A percentile compares a stretch with the other conserved stretches of the same genome.
Evolutionary conservation across 2,797 vertebrate species (phyloP).

Genomic region (Lycodopsis pacificus): DNA sequence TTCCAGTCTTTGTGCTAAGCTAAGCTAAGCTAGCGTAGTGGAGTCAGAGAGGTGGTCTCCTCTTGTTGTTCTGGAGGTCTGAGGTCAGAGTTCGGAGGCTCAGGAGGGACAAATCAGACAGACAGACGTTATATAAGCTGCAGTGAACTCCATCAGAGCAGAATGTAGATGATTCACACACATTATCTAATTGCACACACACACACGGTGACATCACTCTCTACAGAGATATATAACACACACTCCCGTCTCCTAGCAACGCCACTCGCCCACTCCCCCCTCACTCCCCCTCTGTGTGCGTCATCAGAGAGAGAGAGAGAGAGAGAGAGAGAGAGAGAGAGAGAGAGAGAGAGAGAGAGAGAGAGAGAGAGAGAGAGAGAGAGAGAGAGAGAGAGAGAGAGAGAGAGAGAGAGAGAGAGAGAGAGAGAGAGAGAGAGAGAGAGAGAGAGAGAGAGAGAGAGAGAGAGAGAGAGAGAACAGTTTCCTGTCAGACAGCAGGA

Average conservation of each 20-base stretch:
- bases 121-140: slow-evolving; percentile 69
- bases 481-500: slow-evolving; percentile 45
- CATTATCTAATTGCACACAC: slow-evolving; percentile 69
- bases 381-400: slow-evolving; percentile 20
- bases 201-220: slow-evolving; percentile 61
- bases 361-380: background rate
- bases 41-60: no score
- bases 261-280: slow-evolving; percentile 32
- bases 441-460: background rate
- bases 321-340: background rate
- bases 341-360: background rate
- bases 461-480: background rate
- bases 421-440: background rate
- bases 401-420: background rate
- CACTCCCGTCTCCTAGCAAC: slow-evolving; percentile 62
- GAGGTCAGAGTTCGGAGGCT: slow-evolving; percentile 36
- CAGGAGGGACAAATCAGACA: slow-evolving; percentile 36
- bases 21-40: slow-evolving; percentile 1
- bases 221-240: slow-evolving; percentile 56
- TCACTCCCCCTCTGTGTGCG: slow-evolving; percentile 58
- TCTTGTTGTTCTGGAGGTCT: background rate
- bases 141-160: slow-evolving; percentile 59
- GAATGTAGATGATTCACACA: slow-evolving; percentile 70
- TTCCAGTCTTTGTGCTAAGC: slow-evolving; percentile 9
- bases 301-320: slow-evolving; percentile 52